These are phyloP conservation scores for Sprattus sprattus DNA, from an alignment of 2,113 vertebrate species.

Conservation along the genomic window DNA sequence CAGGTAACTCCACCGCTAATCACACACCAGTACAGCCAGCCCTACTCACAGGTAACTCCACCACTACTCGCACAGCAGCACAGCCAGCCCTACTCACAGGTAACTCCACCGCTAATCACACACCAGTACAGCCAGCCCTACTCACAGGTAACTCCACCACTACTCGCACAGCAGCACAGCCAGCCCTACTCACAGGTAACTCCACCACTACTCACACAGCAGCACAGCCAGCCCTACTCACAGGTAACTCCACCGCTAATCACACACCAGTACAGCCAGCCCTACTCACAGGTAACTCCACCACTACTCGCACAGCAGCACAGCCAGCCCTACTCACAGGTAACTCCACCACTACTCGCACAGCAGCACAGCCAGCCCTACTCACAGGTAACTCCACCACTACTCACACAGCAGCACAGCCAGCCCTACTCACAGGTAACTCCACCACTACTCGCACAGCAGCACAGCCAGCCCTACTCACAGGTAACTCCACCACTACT, in stretches of 20 bases:
- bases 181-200: neutral
- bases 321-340: neutral
- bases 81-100: neutral
- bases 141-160: constrained; percentile 20
- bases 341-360: neutral
- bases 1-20: constrained; percentile 29
- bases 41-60: constrained; percentile 17
- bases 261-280: no score
- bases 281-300: neutral
- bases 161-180: neutral
- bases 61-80: neutral
- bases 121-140: no score
- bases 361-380: neutral
- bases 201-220: no score
- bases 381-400: constrained; percentile 20
- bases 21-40: no score
- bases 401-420: no score
- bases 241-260: constrained; percentile 14
- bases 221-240: no score
- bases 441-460: no score
- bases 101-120: neutral
- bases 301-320: no score
- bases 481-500: no score
- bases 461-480: no score
- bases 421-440: neutral